phyloP scores from a whole-genome alignment of 1,140 invertebrate species.

The Phortica variegata region DNA sequence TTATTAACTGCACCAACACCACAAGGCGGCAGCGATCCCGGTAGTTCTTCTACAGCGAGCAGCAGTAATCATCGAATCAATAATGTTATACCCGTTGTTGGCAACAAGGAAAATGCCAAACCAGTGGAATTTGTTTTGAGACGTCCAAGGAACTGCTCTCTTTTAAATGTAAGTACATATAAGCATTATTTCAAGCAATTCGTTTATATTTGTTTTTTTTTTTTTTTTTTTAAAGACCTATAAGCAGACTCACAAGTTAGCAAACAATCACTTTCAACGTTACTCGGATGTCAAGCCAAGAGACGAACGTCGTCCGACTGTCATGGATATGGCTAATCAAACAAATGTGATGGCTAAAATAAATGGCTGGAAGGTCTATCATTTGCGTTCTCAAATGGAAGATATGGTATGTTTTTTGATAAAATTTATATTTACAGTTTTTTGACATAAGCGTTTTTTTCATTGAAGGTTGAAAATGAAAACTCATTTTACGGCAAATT shows the following conservation, averaged over 20 bases:
- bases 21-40: slow-evolving; percentile 3
- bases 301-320: slow-evolving; percentile 78
- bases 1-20: slow-evolving; percentile 18
- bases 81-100: slow-evolving; percentile 22
- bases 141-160: slow-evolving; percentile 45
- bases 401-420: slow-evolving; percentile 84
- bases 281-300: slow-evolving; percentile 86
- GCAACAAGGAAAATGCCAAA: slow-evolving; percentile 54
- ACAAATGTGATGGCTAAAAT: slow-evolving; percentile 83
- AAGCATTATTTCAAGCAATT: too few relatives aligned
- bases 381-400: slow-evolving; percentile 89
- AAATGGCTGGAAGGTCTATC: slow-evolving; percentile 95
- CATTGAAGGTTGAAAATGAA: slow-evolving; percentile 64
- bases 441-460: slow-evolving; percentile 28
- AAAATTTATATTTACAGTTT: too few relatives aligned
- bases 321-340: slow-evolving; percentile 88
- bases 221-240: slow-evolving; percentile 32
- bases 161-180: slow-evolving; percentile 44
- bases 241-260: slow-evolving; percentile 62
- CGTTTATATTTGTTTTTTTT: background rate
- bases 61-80: slow-evolving; percentile 26
- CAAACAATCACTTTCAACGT: slow-evolving; percentile 79
- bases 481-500: slow-evolving; percentile 66
- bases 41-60: slow-evolving; percentile 10
- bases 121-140: slow-evolving; percentile 48